phyloP scores from a whole-genome alignment of 2,113 vertebrate genomes.

The Aldabrachelys gigantea region DNA sequence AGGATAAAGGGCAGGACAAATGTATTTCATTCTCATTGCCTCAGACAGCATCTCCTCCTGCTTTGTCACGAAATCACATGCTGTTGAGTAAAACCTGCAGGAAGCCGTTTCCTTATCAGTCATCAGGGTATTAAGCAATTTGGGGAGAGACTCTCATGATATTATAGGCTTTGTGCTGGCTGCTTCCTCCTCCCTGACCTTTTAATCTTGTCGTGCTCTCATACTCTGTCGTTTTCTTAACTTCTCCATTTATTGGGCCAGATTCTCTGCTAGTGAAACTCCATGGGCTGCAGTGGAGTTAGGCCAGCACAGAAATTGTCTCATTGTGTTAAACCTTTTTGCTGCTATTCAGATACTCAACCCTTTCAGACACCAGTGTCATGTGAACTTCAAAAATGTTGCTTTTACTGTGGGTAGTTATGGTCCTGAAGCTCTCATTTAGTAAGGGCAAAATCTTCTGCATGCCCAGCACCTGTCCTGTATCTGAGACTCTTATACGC shows the following conservation, averaged over 20 bases:
- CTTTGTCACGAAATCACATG: rapidly evolving
- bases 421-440: background rate
- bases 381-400: background rate
- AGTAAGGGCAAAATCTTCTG: no score
- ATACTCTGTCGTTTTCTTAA: rapidly evolving
- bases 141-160: background rate
- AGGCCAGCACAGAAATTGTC: background rate
- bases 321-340: background rate
- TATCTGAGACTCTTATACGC: background rate
- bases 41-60: rapidly evolving
- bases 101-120: rapidly evolving
- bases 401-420: background rate
- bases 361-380: background rate
- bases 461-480: background rate
- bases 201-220: rapidly evolving
- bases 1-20: background rate
- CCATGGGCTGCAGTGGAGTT: rapidly evolving
- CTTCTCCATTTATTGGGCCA: rapidly evolving
- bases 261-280: background rate
- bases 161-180: rapidly evolving
- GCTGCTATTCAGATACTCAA: background rate
- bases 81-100: rapidly evolving
- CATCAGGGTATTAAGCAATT: background rate
- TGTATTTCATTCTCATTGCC: background rate
- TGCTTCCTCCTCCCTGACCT: background rate